These are phyloP conservation scores for Gadopsis bispinosus DNA, from an alignment of 2,797 vertebrate species.

Conservation along the genomic window DNA sequence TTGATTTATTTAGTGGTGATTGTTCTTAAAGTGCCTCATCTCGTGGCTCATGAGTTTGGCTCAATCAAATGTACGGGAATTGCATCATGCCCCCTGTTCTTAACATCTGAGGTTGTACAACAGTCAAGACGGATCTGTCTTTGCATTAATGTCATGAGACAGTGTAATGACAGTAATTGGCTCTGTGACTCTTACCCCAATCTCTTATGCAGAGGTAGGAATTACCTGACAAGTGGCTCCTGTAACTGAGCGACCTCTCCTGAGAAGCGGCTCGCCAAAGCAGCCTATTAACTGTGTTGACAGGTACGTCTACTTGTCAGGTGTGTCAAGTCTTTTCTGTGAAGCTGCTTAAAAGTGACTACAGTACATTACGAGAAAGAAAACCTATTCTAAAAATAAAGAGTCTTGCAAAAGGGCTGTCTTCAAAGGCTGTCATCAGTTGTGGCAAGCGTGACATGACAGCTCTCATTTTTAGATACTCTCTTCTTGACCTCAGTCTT, in stretches of 20 bases:
- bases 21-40: conserved; percentile 47
- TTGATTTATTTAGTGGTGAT: conserved; percentile 50
- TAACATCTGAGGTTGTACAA: conserved; percentile 63
- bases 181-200: conserved; percentile 64
- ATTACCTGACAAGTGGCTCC: conserved; percentile 73
- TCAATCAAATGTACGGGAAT: conserved; percentile 54
- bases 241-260: conserved; percentile 61
- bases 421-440: conserved; percentile 61
- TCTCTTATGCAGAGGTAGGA: conserved; percentile 68
- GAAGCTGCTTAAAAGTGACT: conserved; percentile 62
- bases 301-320: conserved; percentile 67
- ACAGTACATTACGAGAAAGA: conserved; percentile 30
- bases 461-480: conserved; percentile 73
- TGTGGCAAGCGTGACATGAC: conserved; percentile 64
- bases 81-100: conserved; percentile 49
- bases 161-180: conserved; percentile 75
- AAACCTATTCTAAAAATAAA: conserved; percentile 75
- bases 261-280: conserved; percentile 57
- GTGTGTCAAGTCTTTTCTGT: conserved; percentile 49
- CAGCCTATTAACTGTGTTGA: conserved; percentile 66
- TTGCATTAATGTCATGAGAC: conserved; percentile 58
- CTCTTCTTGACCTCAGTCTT: conserved; percentile 64
- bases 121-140: conserved; percentile 47
- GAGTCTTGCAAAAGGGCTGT: conserved; percentile 29
- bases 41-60: conserved; percentile 27